phyloP scores from a whole-genome alignment of 2,113 vertebrate species.

The Corapipo altera region DNA sequence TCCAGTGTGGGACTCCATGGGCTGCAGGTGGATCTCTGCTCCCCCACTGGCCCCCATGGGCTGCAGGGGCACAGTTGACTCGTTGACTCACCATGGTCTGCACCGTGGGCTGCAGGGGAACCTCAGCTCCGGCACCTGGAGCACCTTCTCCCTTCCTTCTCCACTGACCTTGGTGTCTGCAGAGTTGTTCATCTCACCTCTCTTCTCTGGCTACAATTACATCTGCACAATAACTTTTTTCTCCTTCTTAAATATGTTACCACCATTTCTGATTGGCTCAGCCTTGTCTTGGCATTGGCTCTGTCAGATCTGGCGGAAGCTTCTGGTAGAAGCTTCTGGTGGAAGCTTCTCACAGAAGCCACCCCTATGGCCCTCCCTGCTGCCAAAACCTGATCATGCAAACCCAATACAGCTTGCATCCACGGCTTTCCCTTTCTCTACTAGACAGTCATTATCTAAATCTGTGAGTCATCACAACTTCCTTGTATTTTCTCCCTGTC shows the following conservation, averaged over 20 bases:
- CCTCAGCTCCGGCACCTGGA: rapidly evolving
- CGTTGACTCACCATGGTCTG: background rate
- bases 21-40: background rate
- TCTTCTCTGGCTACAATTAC: background rate
- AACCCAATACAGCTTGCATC: background rate
- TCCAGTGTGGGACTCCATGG: background rate
- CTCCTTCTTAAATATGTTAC: background rate
- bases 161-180: background rate
- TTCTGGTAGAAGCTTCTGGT: too few relatives aligned
- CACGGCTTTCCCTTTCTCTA: background rate
- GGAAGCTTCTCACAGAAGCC: too few relatives aligned
- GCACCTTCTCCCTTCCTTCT: background rate
- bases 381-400: background rate
- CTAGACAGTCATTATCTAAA: background rate
- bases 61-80: background rate
- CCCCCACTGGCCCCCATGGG: background rate
- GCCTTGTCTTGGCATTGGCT: background rate
- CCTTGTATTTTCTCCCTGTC: background rate
- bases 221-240: background rate
- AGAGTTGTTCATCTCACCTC: background rate
- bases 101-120: background rate
- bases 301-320: background rate
- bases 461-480: background rate
- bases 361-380: background rate
- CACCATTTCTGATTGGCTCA: background rate